These are phyloP conservation scores for Trichosurus vulpecula DNA, from an alignment of 2,797 vertebrate species.

Conservation along the genomic window DNA sequence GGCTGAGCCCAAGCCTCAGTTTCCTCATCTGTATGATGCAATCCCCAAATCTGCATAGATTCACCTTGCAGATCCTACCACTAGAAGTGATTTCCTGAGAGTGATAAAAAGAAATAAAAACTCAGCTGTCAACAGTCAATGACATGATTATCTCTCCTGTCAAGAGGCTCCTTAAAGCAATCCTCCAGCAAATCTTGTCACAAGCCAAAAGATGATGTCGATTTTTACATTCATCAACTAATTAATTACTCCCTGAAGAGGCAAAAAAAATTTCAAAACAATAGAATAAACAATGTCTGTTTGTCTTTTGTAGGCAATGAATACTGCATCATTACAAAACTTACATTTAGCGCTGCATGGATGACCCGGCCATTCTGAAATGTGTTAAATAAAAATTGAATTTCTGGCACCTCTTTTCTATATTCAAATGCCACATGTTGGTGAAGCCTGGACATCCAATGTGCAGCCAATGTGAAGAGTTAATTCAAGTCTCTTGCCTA, in stretches of 20 bases:
- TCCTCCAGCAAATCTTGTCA: conserved; percentile 52
- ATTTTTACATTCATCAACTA: conserved; percentile 73
- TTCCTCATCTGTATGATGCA: neutral
- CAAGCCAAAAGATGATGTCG: conserved; percentile 74
- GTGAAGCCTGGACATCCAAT: conserved; percentile 81
- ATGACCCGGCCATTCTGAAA: conserved; percentile 64
- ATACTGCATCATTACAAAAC: conserved; percentile 67
- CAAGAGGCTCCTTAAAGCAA: conserved; percentile 71
- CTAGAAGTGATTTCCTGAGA: neutral
- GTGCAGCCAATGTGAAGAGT: conserved; percentile 86
- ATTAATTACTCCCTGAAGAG: conserved; percentile 73
- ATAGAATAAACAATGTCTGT: conserved; percentile 46
- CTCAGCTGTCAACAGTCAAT: neutral
- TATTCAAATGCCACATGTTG: conserved; percentile 83
- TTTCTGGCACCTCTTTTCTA: conserved; percentile 72
- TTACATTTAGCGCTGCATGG: conserved; percentile 67
- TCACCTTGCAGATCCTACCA: no score
- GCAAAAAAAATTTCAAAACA: conserved; percentile 56
- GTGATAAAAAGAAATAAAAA: neutral
- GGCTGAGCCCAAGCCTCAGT: neutral
- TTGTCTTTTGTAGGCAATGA: conserved; percentile 75
- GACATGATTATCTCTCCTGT: neutral
- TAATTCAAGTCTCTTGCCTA: conserved; percentile 85
- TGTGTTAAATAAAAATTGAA: conserved; percentile 77
- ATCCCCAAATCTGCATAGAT: neutral